These are phyloP conservation scores for Drosophila fuyamai DNA, from an alignment of 1,140 invertebrate species.

Conservation along the genomic window DNA sequence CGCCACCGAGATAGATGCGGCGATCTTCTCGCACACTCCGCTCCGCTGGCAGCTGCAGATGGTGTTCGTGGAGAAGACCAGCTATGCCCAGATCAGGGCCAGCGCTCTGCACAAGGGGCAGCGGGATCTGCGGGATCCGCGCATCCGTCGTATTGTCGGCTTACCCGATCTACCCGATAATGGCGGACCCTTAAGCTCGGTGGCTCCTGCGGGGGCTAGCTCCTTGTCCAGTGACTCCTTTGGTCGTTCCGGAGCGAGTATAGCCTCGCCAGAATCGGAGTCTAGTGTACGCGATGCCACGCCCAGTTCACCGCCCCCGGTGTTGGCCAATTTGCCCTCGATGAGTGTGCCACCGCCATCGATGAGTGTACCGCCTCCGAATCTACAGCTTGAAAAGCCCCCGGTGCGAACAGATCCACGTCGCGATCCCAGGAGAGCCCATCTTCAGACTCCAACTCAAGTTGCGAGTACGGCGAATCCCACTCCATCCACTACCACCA, in stretches of 20 bases:
- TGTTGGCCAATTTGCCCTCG: conserved; percentile 20
- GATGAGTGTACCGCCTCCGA: conserved; percentile 17
- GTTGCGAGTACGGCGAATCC: not conserved
- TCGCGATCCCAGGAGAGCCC: conserved; percentile 62
- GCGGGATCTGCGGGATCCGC: conserved; percentile 88
- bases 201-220: not conserved
- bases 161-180: conserved; percentile 54
- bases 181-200: not conserved
- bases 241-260: conserved; percentile 23
- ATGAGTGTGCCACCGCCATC: conserved; percentile 59
- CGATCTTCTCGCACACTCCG: conserved; percentile 90
- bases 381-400: not conserved
- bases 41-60: conserved; percentile 88
- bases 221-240: not conserved
- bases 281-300: conserved; percentile 23
- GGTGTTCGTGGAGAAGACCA: conserved; percentile 89
- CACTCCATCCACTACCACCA: conserved; percentile 1
- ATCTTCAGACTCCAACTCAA: conserved; percentile 26
- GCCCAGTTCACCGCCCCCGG: conserved; percentile 58
- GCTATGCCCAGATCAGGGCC: conserved; percentile 89
- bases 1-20: conserved; percentile 93
- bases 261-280: conserved; percentile 58
- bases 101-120: conserved; percentile 88
- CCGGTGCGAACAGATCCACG: conserved; percentile 52
- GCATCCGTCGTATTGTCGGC: conserved; percentile 90